These are phyloP conservation scores for Callimorpha dominula DNA, from an alignment of 2,888 invertebrate species.

Conservation along the genomic window DNA sequence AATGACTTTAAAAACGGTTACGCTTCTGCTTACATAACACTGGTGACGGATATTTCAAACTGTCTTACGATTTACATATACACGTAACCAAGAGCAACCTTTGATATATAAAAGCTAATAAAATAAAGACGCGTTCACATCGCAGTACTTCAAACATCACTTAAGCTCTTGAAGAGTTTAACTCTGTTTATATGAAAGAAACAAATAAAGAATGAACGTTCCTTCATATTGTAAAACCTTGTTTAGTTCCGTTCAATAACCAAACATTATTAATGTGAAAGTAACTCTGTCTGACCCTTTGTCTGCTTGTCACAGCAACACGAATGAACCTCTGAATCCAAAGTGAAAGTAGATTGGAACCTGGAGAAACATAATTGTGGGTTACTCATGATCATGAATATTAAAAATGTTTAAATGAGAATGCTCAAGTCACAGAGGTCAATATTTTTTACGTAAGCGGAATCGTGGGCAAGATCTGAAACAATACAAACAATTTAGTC, in stretches of 20 bases:
- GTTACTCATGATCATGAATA: background rate
- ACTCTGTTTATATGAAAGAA: background rate
- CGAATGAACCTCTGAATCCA: background rate
- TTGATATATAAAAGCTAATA: no score
- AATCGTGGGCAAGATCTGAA: background rate
- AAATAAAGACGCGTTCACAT: background rate
- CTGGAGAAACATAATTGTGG: background rate
- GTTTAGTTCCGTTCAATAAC: background rate
- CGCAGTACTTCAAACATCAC: background rate
- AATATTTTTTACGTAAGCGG: background rate
- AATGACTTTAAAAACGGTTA: no score
- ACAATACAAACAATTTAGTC: background rate
- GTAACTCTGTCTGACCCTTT: background rate
- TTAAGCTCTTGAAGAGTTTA: background rate
- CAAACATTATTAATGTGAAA: conserved; percentile 1
- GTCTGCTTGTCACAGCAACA: background rate
- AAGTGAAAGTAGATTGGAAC: background rate
- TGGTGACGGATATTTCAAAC: no score
- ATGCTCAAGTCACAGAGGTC: background rate
- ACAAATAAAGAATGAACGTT: background rate
- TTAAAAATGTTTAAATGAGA: background rate
- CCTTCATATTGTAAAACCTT: background rate
- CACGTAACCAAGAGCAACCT: no score
- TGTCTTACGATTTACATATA: no score
- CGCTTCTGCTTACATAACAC: no score